Evolutionary conservation across 1,140 invertebrate species (phyloP).

Genomic region (Mylabris phalerata): DNA sequence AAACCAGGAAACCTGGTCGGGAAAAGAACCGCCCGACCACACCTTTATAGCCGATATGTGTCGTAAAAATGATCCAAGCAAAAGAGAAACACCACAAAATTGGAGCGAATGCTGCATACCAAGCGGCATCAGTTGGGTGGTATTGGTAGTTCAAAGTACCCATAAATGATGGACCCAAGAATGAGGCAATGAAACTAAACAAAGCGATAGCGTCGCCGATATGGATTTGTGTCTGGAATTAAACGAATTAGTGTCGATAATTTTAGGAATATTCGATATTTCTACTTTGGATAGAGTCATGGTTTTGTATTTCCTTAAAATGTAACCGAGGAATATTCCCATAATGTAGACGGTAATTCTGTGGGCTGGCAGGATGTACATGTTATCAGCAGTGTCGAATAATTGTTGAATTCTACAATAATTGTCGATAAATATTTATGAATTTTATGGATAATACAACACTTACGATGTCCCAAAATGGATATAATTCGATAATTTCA

Average conservation of each 20-base stretch:
- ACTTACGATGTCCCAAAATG: constrained; percentile 70
- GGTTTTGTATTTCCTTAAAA: constrained; percentile 46
- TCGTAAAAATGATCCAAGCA: constrained; percentile 57
- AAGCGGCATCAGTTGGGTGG: constrained; percentile 56
- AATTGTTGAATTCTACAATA: constrained; percentile 54
- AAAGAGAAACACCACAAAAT: constrained; percentile 63
- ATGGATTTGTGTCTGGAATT: constrained; percentile 46
- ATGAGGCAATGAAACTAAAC: constrained; percentile 45
- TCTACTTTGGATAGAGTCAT: constrained; percentile 39
- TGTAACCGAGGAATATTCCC: constrained; percentile 58
- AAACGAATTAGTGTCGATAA: not conserved
- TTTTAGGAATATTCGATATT: not conserved
- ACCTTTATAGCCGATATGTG: constrained; percentile 54
- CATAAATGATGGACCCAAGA: constrained; percentile 59
- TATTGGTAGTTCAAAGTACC: constrained; percentile 59
- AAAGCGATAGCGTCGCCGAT: constrained; percentile 43
- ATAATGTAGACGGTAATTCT: constrained; percentile 65
- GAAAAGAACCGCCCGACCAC: constrained; percentile 42
- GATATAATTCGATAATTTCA: constrained; percentile 62
- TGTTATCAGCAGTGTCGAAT: constrained; percentile 62
- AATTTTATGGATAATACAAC: not conserved
- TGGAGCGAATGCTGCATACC: constrained; percentile 64
- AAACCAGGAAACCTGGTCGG: constrained; percentile 42
- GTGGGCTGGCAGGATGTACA: constrained; percentile 63
- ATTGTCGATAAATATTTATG: not conserved